phyloP scores from a whole-genome alignment of 2,797 vertebrate species.

The Numenius phaeopus region DNA sequence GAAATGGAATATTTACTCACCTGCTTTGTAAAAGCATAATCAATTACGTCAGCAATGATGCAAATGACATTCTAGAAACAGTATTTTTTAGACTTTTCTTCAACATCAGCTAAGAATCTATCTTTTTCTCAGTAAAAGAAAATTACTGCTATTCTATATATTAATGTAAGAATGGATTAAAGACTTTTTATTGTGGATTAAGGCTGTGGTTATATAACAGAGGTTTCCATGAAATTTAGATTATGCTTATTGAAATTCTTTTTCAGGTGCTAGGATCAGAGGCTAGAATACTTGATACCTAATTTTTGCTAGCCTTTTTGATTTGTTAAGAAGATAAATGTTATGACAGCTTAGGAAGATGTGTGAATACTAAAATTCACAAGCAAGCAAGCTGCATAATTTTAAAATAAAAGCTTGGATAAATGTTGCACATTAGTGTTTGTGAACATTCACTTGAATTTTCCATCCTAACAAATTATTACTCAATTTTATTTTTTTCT shows the following conservation, averaged over 20 bases:
- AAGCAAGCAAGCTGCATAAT: neutral
- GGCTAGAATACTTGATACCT: neutral
- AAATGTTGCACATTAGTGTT: neutral
- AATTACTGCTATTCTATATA: neutral
- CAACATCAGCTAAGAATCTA: neutral
- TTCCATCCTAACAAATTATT: neutral
- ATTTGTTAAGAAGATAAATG: conserved; percentile 3
- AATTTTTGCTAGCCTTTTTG: neutral
- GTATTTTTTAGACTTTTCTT: neutral
- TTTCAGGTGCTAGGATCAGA: neutral
- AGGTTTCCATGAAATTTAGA: neutral
- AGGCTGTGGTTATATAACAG: neutral
- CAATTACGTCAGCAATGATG: neutral
- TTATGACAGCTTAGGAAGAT: neutral
- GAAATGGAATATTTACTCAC: neutral
- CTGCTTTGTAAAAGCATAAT: neutral
- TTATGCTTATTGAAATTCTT: neutral
- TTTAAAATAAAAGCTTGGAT: neutral
- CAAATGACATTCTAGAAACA: neutral
- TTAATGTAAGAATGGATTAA: neutral
- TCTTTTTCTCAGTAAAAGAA: neutral
- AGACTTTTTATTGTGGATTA: neutral
- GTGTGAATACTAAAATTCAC: neutral
- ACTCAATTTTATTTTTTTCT: neutral
- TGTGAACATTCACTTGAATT: neutral